Percentiles rank a stretch among this genome's conserved stretches.
phyloP scores from a whole-genome alignment of 2,797 vertebrate species.

The Danionella dracula region DNA sequence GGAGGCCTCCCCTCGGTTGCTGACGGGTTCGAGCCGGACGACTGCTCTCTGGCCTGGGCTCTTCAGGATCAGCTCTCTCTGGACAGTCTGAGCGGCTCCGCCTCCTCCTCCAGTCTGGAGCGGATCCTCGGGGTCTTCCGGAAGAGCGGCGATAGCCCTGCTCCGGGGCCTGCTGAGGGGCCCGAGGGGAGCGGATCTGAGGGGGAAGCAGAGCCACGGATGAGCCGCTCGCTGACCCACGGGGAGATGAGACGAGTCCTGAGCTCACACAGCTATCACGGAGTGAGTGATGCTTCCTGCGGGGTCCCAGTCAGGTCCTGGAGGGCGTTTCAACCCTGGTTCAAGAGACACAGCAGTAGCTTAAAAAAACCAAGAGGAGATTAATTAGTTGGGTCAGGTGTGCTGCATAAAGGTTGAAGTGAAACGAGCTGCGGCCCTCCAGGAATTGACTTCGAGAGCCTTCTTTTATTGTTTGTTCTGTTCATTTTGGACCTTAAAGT shows the following conservation, averaged over 20 bases:
- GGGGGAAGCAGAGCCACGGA: constrained; percentile 74
- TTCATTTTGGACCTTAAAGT: no score
- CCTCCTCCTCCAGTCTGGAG: constrained; percentile 82
- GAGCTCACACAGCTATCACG: constrained; percentile 73
- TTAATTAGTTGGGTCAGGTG: no score
- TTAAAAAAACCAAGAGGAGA: no score
- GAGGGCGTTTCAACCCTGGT: no score
- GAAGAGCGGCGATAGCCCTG: constrained; percentile 59
- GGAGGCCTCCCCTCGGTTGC: constrained; percentile 60
- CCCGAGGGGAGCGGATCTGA: constrained; percentile 71
- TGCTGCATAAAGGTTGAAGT: no score
- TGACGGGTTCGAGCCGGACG: constrained; percentile 75
- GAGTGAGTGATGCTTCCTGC: constrained; percentile 71
- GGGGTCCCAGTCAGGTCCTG: no score
- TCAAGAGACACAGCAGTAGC: no score
- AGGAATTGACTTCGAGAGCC: no score
- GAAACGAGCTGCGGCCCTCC: no score
- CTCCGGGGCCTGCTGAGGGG: constrained; percentile 45
- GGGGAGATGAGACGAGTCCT: constrained; percentile 84
- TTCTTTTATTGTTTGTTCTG: no score
- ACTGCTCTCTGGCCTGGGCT: constrained; percentile 66
- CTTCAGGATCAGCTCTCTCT: constrained; percentile 65
- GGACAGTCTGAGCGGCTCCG: constrained; percentile 76
- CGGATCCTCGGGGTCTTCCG: constrained; percentile 77
- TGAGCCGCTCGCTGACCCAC: constrained; percentile 85